These are phyloP conservation scores for Argyrosomus regius DNA, from an alignment of 2,797 vertebrate genomes.

Conservation along the genomic window DNA sequence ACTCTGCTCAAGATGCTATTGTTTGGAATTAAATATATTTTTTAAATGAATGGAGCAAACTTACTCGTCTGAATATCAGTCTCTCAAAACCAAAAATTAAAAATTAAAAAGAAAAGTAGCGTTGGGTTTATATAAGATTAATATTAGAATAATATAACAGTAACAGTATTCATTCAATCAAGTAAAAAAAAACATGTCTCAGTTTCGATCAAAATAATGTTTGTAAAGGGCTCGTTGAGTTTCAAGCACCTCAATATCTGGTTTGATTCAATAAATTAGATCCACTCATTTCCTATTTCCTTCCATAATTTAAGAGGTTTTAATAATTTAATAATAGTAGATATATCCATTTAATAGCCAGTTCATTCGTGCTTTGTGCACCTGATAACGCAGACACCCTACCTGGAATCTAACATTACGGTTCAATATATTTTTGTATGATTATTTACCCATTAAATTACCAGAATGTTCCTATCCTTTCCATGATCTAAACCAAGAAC, in stretches of 20 bases:
- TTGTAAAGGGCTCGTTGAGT: neutral
- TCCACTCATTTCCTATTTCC: neutral
- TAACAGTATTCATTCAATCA: neutral
- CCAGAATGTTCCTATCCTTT: neutral
- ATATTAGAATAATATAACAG: neutral
- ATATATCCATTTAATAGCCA: neutral
- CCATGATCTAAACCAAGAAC: neutral
- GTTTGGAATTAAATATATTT: neutral
- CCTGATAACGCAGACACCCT: neutral
- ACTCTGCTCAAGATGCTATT: neutral
- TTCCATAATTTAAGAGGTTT: neutral
- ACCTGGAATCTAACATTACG: neutral
- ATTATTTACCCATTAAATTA: neutral
- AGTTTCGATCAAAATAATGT: neutral
- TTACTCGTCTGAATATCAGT: neutral
- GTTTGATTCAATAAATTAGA: neutral
- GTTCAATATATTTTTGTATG: neutral
- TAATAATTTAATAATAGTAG: neutral
- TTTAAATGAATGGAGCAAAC: neutral
- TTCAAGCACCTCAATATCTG: neutral
- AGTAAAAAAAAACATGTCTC: neutral
- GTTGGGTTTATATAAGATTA: neutral
- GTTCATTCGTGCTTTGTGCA: neutral
- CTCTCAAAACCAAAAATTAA: neutral
- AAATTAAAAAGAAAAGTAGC: neutral